These are phyloP conservation scores for Elephantulus edwardii DNA, from an alignment of 2,113 vertebrate species.

Conservation along the genomic window DNA sequence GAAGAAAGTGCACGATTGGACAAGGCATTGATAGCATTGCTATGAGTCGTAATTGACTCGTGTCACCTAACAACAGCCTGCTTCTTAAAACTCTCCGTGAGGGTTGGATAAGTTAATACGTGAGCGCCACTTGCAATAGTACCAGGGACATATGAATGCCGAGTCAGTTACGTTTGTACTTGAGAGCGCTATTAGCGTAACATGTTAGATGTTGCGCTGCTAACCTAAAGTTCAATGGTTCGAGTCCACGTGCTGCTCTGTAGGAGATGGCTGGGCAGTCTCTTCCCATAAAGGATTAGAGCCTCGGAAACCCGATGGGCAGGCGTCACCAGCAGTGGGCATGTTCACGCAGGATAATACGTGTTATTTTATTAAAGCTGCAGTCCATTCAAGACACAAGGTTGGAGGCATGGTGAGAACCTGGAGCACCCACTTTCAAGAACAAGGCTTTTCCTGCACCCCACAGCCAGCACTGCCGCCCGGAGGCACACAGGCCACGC, in stretches of 20 bases:
- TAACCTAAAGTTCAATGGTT: no score
- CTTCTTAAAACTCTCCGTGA: not conserved
- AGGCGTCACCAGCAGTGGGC: no score
- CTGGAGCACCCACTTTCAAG: fast-evolving
- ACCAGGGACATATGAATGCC: fast-evolving
- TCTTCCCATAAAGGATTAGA: no score
- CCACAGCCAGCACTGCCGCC: not conserved
- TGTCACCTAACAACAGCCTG: no score
- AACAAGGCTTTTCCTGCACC: not conserved
- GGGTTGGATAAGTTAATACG: not conserved
- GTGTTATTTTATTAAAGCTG: not conserved
- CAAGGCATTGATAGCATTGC: no score
- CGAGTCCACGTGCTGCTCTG: no score
- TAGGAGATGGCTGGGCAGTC: no score
- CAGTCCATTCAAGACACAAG: not conserved
- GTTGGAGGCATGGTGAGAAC: not conserved
- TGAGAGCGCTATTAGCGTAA: no score
- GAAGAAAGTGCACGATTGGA: no score
- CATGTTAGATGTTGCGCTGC: no score
- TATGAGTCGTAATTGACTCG: no score
- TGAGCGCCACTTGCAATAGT: not conserved
- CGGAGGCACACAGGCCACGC: not conserved
- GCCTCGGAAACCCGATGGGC: no score
- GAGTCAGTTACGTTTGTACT: fast-evolving
- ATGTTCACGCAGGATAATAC: not conserved